Evolutionary conservation across 2,888 invertebrate genomes (phyloP).

Genomic region (Pyralis farinalis): DNA sequence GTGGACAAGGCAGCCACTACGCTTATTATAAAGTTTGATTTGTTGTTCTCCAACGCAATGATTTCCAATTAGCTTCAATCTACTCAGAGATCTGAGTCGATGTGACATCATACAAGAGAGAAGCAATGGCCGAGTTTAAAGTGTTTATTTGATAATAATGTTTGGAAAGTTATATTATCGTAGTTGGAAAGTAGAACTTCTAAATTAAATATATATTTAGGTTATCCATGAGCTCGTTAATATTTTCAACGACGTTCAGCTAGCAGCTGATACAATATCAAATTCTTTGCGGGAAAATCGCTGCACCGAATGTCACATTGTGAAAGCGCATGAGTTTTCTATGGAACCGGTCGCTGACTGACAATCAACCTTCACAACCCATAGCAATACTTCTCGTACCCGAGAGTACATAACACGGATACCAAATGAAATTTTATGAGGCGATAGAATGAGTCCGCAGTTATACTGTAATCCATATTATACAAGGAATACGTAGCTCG

Average conservation of each 20-base stretch:
- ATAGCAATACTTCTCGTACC: too few species aligned
- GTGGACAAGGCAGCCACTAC: constrained; percentile 7
- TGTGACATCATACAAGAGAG: not conserved
- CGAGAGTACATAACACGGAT: too few species aligned
- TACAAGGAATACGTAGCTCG: too few species aligned
- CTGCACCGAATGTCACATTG: constrained; percentile 36
- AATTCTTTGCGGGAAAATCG: constrained; percentile 37
- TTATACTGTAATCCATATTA: too few species aligned
- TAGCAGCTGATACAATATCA: constrained; percentile 4
- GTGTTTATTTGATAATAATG: not conserved
- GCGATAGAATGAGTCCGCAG: too few species aligned
- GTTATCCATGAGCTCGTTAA: not conserved
- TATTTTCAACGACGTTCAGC: too few species aligned
- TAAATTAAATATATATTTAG: not conserved
- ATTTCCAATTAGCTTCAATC: constrained; percentile 25
- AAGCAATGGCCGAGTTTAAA: not conserved
- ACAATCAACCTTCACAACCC: constrained; percentile 24
- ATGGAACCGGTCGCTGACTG: constrained; percentile 47
- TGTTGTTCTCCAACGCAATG: constrained; percentile 23
- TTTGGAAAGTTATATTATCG: not conserved
- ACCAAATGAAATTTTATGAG: too few species aligned
- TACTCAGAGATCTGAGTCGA: constrained; percentile 8
- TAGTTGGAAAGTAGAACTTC: not conserved
- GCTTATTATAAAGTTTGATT: constrained; percentile 26
- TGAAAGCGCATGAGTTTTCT: constrained; percentile 65